phyloP scores from a whole-genome alignment of 1,140 invertebrate species.

The Lordiphosa stackelbergi region DNA sequence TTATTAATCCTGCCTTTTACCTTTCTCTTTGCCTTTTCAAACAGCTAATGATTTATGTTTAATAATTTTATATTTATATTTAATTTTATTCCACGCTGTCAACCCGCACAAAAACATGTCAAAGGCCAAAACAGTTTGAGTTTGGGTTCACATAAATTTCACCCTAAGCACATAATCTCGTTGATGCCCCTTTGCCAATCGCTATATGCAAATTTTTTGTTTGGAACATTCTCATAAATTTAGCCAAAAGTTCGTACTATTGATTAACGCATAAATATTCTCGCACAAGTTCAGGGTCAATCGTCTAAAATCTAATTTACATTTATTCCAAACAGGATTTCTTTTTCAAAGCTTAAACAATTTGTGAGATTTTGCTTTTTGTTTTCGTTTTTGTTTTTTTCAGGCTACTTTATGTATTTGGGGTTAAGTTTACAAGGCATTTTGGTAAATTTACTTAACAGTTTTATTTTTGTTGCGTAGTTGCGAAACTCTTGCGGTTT shows the following conservation, averaged over 20 bases:
- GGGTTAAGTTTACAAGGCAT: slow-evolving; percentile 6
- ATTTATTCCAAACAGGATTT: slow-evolving; percentile 11
- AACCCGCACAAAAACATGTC: slow-evolving; percentile 3
- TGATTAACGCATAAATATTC: slow-evolving; percentile 11
- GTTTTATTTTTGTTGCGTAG: neutral
- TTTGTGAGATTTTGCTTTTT: slow-evolving; percentile 7
- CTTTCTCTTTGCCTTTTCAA: neutral
- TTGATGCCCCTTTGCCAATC: neutral
- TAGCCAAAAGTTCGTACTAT: neutral
- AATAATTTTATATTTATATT: neutral
- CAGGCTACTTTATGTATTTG: neutral
- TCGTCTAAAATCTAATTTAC: slow-evolving; percentile 4
- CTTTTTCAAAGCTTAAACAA: slow-evolving; percentile 8
- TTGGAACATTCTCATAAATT: slow-evolving; percentile 11
- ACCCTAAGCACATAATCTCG: slow-evolving; percentile 6
- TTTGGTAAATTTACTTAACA: slow-evolving; percentile 11
- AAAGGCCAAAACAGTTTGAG: slow-evolving; percentile 1
- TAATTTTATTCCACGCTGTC: neutral
- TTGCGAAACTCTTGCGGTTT: neutral
- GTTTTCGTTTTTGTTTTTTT: neutral
- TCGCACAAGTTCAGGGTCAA: slow-evolving; percentile 10
- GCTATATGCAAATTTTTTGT: slow-evolving; percentile 6
- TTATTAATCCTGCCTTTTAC: neutral
- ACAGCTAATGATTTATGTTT: slow-evolving; percentile 1
- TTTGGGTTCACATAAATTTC: slow-evolving; percentile 8